Conservation (phyloP, 2,113 vertebrate genomes). For the Greenwoodochromis staneri region DNA sequence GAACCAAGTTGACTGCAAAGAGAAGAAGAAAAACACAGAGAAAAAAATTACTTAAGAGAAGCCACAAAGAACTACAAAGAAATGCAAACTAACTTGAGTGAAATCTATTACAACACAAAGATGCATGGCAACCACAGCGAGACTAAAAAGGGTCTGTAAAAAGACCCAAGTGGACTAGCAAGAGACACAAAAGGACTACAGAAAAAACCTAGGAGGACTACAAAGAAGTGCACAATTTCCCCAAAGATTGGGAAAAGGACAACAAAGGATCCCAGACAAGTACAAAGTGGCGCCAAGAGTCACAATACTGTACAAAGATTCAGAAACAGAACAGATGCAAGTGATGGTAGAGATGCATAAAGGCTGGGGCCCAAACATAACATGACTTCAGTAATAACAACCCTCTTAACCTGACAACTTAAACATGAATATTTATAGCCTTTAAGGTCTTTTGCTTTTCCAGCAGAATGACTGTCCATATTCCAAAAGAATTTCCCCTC, state of each 20-base stretch:
- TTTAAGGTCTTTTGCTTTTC: not conserved
- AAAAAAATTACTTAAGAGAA: not conserved
- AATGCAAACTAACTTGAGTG: not conserved
- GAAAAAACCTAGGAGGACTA: not conserved
- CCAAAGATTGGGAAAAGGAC: not conserved
- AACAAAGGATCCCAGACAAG: not conserved
- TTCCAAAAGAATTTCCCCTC: not conserved
- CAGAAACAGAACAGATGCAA: not conserved
- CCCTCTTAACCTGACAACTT: not conserved
- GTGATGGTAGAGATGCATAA: not conserved
- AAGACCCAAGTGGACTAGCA: not conserved
- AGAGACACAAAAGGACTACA: not conserved
- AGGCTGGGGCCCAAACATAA: not conserved
- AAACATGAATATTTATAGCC: not conserved
- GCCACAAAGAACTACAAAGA: not conserved
- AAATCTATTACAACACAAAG: not conserved
- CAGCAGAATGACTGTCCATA: not conserved
- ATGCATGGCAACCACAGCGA: not conserved
- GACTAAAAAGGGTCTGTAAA: not conserved
- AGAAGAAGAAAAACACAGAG: not conserved
- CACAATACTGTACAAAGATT: not conserved
- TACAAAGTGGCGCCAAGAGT: not conserved
- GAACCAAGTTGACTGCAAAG: not conserved
- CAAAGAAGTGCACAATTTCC: not conserved
- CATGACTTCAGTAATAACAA: not conserved